A percentile compares a stretch with the other conserved stretches of the same genome.
Conservation (phyloP, 2,113 vertebrate genomes). For the Zeus faber region DNA sequence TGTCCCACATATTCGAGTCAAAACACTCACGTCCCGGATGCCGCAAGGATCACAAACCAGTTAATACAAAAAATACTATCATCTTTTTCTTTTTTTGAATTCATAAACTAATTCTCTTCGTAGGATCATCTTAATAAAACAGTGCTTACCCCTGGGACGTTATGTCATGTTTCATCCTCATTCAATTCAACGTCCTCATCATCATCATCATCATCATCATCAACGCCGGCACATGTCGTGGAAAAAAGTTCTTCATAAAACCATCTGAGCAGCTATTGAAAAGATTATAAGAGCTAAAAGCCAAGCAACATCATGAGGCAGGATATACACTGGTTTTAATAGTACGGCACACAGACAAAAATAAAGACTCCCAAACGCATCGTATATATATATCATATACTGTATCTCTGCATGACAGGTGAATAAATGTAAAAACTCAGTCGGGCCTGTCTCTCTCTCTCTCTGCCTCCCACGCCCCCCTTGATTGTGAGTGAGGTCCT, state of each 20-base stretch:
- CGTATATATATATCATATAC: slow-evolving; percentile 45
- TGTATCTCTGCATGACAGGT: slow-evolving; percentile 62
- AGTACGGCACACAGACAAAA: slow-evolving; percentile 64
- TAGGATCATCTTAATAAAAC: slow-evolving; percentile 56
- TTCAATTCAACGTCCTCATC: no score
- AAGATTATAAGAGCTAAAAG: slow-evolving; percentile 61
- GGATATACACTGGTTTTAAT: slow-evolving; percentile 56
- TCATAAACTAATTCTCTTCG: slow-evolving; percentile 53
- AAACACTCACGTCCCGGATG: slow-evolving; percentile 28
- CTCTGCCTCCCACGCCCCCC: slow-evolving; percentile 14
- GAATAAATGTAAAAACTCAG: slow-evolving; percentile 56
- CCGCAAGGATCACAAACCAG: slow-evolving; percentile 2
- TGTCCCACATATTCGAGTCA: slow-evolving; percentile 30
- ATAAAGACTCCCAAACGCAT: slow-evolving; percentile 58
- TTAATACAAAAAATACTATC: no score
- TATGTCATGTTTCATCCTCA: slow-evolving; percentile 41
- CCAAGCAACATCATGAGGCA: slow-evolving; percentile 63
- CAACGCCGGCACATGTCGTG: slow-evolving; percentile 14
- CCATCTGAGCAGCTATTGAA: slow-evolving; percentile 46
- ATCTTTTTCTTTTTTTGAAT: slow-evolving; percentile 27
- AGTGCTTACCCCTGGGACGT: slow-evolving; percentile 28
- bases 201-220: slow-evolving; percentile 14
- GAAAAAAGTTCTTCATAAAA: slow-evolving; percentile 37
- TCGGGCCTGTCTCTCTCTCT: slow-evolving; percentile 19
- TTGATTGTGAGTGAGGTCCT: slow-evolving; percentile 17